Evolutionary conservation across 2,888 invertebrate genomes (phyloP), one percentile per base, ranked within the genome.

Genomic region (Drosophila quinaria): DNA sequence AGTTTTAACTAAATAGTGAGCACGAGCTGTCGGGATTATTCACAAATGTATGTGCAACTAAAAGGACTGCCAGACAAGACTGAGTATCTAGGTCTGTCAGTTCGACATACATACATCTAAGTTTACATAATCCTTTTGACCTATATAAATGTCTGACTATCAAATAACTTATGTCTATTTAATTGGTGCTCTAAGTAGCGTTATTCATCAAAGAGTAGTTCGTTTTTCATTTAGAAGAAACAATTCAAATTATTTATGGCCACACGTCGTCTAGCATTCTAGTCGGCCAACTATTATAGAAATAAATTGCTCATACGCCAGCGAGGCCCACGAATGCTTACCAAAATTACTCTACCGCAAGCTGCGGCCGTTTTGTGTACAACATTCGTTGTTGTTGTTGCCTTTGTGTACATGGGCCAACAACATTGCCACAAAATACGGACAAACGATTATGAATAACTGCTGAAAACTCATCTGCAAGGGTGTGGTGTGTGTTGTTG

Each of bases 381-480:
- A 41, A 22, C 50, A 63, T 47, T 74, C 50, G 54, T 61, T 62
- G 51, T 55, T 62, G 51, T 55, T 62, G 35, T 46, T 51, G 44
- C 41, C 52, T 61, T 46, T 67, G 69, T 70, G 56, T 66, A 62
- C 79, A 80, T 60, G 70, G 74, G 59, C 60, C 58, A 59, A 58
- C 64, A 72, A 64, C 58, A 58, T 65, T 62, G 46, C 64, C 70
- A 72, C 70, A 75, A 72, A 72, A 46, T 74, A 74, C 70, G 75
- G 77, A 77, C 87, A 84, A 84, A 89, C 86, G 81, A 83, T 89
- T 89, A 89, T 89, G 81, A 90, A 86, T 87, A 86, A 78, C 86
- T 83, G 69, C 54, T 61, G 63, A 44, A 19, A 60, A 25, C 46
- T 51, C 50, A 44, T 9, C 49, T n/a, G 49, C 33, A 17, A 33